Base-by-base conservation (phyloP, 2,797 vertebrate species). In the Sparidentex hasta region DNA sequence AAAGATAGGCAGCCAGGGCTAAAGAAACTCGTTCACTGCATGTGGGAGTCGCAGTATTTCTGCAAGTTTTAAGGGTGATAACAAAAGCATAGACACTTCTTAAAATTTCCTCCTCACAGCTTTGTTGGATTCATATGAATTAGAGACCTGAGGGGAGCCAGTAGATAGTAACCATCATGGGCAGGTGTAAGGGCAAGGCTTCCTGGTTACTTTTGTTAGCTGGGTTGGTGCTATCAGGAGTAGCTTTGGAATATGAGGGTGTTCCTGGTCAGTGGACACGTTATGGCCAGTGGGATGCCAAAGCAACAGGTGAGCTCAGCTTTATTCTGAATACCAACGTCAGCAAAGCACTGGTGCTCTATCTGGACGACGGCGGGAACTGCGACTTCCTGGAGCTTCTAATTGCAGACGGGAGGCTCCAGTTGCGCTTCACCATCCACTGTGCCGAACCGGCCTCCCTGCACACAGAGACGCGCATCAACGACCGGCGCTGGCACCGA, bases 351-450 rank as follows among this genome's bases (percentile, higher is more conserved):
- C 86, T 99, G 82, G 93, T 99, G 78, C 96, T 99, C 50, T 99
- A 99, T 87, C 88, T 97, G 79, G 98, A 99, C 7, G 98, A 99
- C 11, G 97, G 97, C 0, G 98, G 98, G 16, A 96, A 98, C 95
- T 99, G 98, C 1, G 98, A 99, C 93, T 99, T 99, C 92, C 83
- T 99, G 94, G 98, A 99, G 94, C 95, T 99, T 27, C 91, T 98
- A 67, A 89, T 99, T 13, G 90, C 91, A 5, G 97, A 96, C 0
- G 97, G 98, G 7, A 95, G 96, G 2, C 94, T 98, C 43, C 95
- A 97, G 43, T 87, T 99, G 76, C 97, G 96, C 79, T 98, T 98
- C 83, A 96, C 97, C 79, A 97, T 99, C 70, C 97, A 98, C 67
- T 98, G 98, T 14, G 97, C 96, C 0, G 97, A 98, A 70, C 97